Base-by-base conservation (phyloP, 2,797 vertebrate species). In the Austrolebias charrua region DNA sequence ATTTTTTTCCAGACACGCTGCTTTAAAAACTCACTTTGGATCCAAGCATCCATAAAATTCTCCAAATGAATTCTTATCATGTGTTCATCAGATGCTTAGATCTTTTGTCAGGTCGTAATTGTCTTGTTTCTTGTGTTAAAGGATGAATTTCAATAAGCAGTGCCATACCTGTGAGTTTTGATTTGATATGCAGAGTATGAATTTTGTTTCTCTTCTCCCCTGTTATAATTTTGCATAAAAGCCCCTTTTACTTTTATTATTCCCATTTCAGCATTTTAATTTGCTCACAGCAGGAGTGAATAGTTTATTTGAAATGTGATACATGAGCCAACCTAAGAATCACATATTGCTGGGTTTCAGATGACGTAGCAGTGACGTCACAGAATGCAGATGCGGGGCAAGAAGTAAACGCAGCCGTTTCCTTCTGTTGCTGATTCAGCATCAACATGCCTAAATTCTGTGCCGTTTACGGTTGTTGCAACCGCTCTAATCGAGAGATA, bases 1-100 rank as follows among this genome's bases (percentile, higher is more conserved):
- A 11, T 38, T 24, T 51, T 42, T 24, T 51, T 42, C 12, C 10
- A 46, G 40, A 8, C 33, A 16, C 38, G n/a, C 52, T 71, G 35
- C 52, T 24, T 18, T 66, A 55, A 56, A 9, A 75, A 59, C 63
- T 29, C 72, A 50, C 72, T 33, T 66, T 59, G 52, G 62, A 81
- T 79, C 63, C 73, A 69, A 80, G 61, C 55, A 55, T 71, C 55
- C 69, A 58, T 73, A 63, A 57, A n/a, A 58, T 66, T 57, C 16
- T 20, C 33, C 75, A 78, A 38, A 38, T 38, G 76, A 78, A 75
- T 1, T 38, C 64, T 72, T 51, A 64, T 77, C 78, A 67, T 15
- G 57, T 74, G 84, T 86, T 87, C 72, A 83, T 72, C 13, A 61
- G 50, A 68, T 55, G 66, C 70, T 64, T 6, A 5, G 52, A 66